Evolutionary conservation across 2,888 invertebrate species (phyloP), one percentile per base, ranked within the genome.

Genomic region (Pinctada fucata): DNA sequence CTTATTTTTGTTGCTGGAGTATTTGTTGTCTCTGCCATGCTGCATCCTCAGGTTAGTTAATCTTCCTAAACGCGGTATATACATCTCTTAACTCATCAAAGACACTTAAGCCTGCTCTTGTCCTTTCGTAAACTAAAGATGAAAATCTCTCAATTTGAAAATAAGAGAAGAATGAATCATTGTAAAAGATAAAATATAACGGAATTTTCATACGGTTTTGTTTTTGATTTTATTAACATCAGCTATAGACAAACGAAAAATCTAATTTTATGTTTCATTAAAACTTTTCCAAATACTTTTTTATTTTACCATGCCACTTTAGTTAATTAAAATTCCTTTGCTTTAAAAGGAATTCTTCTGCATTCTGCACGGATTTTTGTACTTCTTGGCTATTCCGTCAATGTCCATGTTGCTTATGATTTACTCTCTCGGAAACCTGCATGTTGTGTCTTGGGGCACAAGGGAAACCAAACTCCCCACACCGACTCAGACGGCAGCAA

Each of bases 371-470:
- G 93, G 93, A 95, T 79, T 95, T 47, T 86, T 98, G 71, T 99
- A 98, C 92, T 96, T 96, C 91, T 95, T 98, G 71, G 96, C 97
- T 8, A 97, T 98, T 76, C 98, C 98, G 0, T 96, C 97, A 83
- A 98, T 98, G 96, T 98, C 98, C 92, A 95, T 98, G 94, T 93
- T 98, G 90, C 94, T 98, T 76, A 95, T 97, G 84, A 96, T 98
- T 79, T 98, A 97, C 91, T 97, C 97, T 0, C 94, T 98, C 45
- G 97, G 97, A 91, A 98, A 98, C 91, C 94, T 98, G 93, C 97
- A 98, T 91, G 96, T 97, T 89, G 96, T 98, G 3, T 95, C 96
- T 0, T 98, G 98, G 98, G 98, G 98, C 5, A 98, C 98, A 0
- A 94, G 98, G 78, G 98, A 98, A 92, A 95, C 93, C 47, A 85